These are phyloP conservation scores for Micromys minutus DNA, from an alignment of 2,113 vertebrate genomes.

Conservation along the genomic window DNA sequence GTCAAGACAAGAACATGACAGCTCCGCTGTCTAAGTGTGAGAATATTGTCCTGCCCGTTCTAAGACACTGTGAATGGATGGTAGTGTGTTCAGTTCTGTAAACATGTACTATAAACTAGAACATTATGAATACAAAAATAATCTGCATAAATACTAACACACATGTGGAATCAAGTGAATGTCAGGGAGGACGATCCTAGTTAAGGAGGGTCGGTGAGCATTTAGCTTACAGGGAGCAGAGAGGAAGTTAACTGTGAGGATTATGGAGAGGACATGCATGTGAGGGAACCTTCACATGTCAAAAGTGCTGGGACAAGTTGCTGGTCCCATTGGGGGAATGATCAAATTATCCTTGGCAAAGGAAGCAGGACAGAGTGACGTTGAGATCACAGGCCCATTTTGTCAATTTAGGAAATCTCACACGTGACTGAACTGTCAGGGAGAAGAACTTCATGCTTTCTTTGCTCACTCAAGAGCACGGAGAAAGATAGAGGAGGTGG, in stretches of 20 bases:
- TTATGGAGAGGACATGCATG: background rate
- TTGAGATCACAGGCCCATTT: background rate
- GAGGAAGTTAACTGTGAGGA: background rate
- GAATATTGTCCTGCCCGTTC: no score
- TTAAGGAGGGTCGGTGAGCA: no score
- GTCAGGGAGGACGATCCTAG: background rate
- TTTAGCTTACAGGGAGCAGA: background rate
- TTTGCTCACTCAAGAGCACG: background rate
- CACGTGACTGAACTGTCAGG: background rate
- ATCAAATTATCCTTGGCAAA: background rate
- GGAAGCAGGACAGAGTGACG: background rate
- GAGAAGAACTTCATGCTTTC: background rate
- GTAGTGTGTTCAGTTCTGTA: background rate
- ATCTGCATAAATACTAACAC: background rate
- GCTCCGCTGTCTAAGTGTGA: background rate
- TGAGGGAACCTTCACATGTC: background rate
- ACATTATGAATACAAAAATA: background rate
- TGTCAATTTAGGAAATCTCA: background rate
- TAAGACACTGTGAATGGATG: background rate
- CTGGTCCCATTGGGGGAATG: background rate
- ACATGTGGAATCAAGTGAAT: background rate
- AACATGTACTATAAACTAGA: background rate
- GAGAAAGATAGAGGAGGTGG: background rate
- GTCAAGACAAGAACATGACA: background rate
- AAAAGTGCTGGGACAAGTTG: background rate